Conservation (phyloP, 2,888 invertebrate species). For the Heliconius hortense region DNA sequence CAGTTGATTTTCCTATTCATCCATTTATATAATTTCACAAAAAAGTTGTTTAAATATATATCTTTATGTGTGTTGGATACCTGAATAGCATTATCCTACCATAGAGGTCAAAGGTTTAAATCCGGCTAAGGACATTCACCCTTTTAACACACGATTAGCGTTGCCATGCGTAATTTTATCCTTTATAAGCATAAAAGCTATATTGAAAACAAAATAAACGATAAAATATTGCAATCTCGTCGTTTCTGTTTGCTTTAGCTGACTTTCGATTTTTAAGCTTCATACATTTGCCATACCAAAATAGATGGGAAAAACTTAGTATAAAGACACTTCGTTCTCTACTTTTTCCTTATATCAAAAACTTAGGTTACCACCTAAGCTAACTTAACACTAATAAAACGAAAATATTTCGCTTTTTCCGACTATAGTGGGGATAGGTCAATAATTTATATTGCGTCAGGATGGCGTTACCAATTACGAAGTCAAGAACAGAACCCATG, state of each 20-base stretch:
- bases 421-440: no score
- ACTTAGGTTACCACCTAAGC: no score
- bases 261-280: background rate
- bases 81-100: background rate
- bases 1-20: background rate
- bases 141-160: background rate
- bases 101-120: slow-evolving; percentile 5
- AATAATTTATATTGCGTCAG: no score
- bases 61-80: background rate
- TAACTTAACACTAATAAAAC: background rate
- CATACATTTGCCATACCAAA: no score
- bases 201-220: background rate
- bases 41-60: background rate
- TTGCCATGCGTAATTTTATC: slow-evolving; percentile 1
- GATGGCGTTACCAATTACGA: background rate
- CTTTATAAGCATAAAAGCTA: background rate
- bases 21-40: background rate
- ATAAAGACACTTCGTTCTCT: background rate
- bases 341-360: background rate
- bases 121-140: slow-evolving; percentile 14
- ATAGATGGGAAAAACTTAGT: no score
- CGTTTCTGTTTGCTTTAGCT: background rate
- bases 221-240: background rate
- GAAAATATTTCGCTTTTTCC: background rate
- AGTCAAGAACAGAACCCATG: background rate